phyloP scores from a whole-genome alignment of 2,113 vertebrate genomes.

The Orthonyx spaldingii region DNA sequence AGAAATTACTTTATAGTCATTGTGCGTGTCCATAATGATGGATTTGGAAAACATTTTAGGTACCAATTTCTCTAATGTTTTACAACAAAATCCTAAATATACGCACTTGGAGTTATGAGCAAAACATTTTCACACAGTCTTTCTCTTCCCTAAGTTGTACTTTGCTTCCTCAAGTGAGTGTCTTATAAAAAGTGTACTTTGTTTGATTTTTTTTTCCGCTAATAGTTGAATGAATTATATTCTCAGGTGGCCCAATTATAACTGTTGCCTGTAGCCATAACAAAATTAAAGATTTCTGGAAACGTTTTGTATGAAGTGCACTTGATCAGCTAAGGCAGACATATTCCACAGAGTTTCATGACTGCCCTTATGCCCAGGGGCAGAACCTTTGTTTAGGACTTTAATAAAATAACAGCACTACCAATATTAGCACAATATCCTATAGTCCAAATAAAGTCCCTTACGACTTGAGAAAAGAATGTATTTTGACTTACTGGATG shows the following conservation, averaged over 20 bases:
- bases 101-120: not conserved
- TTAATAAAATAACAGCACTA: constrained; percentile 40
- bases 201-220: constrained; percentile 4
- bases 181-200: constrained; percentile 27
- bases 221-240: constrained; percentile 62
- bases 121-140: not conserved
- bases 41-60: not conserved
- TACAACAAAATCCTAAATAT: not conserved
- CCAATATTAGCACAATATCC: constrained; percentile 15
- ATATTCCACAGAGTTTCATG: constrained; percentile 55
- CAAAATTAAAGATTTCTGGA: constrained; percentile 69
- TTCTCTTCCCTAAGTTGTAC: not conserved
- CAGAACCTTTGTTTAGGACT: constrained; percentile 45
- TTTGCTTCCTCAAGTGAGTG: constrained; percentile 1
- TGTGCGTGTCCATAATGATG: not conserved
- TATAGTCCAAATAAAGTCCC: not conserved
- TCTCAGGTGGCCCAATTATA: constrained; percentile 70
- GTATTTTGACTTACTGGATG: not conserved
- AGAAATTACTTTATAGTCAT: not conserved
- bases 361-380: constrained; percentile 46
- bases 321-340: constrained; percentile 56
- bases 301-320: constrained; percentile 52
- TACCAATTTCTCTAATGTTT: not conserved
- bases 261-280: constrained; percentile 61
- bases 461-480: not conserved